These are phyloP conservation scores for Ctenopoma multispine DNA, from an alignment of 2,797 vertebrate species.

Conservation along the genomic window DNA sequence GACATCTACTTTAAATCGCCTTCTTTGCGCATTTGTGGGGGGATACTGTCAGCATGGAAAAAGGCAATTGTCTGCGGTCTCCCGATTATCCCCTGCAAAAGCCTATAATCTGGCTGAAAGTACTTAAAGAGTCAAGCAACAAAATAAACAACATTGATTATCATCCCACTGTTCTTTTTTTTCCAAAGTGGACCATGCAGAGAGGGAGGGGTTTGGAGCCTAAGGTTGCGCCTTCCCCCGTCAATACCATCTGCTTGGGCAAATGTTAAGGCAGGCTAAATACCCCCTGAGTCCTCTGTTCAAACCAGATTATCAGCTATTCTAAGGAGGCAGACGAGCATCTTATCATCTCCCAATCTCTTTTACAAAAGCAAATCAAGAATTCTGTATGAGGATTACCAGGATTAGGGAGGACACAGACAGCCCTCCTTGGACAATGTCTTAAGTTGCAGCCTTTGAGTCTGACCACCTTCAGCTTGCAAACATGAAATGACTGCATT, in stretches of 20 bases:
- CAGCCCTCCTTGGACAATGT: conserved; percentile 73
- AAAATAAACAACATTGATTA: conserved; percentile 94
- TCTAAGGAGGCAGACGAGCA: conserved; percentile 77
- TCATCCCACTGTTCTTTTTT: conserved; percentile 85
- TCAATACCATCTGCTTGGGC: conserved; percentile 87
- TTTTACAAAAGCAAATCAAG: conserved; percentile 87
- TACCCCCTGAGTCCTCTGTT: conserved; percentile 85
- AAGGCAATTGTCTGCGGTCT: conserved; percentile 89
- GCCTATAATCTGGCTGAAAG: conserved; percentile 89
- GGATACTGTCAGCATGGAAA: conserved; percentile 86
- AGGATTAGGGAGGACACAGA: conserved; percentile 82
- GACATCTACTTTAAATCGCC: conserved; percentile 85
- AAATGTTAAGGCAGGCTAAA: conserved; percentile 88
- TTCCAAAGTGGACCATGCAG: conserved; percentile 70
- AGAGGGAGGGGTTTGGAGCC: conserved; percentile 58
- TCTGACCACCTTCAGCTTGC: conserved; percentile 66
- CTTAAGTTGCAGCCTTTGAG: conserved; percentile 74
- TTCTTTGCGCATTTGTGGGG: conserved; percentile 78
- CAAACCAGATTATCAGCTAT: conserved; percentile 88
- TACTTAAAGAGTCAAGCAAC: conserved; percentile 91
- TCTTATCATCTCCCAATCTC: conserved; percentile 84
- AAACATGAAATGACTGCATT: conserved; percentile 51
- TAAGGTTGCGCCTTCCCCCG: conserved; percentile 75
- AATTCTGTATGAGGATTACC: conserved; percentile 84
- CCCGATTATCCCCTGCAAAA: conserved; percentile 90